Base-by-base conservation (phyloP, 1,140 invertebrate genomes). In the Drosophila sulfurigaster region DNA sequence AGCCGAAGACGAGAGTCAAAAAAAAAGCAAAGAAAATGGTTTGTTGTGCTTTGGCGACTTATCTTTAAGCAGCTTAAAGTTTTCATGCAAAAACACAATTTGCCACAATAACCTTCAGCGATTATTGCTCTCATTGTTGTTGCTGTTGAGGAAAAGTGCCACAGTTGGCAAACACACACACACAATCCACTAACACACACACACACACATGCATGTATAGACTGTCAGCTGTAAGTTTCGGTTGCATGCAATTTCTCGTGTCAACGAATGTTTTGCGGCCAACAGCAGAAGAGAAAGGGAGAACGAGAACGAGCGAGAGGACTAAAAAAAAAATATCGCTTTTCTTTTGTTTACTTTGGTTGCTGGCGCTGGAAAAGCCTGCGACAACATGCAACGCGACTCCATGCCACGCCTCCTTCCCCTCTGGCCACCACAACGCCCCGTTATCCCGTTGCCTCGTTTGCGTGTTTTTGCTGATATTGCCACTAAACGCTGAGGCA, bases 401-500 rank as follows among this genome's bases (percentile, higher is more conserved):
- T 54, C 57, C 60, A 25, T 25, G 20, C 66, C 30, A 20, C 7
- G 4, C n/a, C 10, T 13, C 43, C n/a, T 5, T 32, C 5, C 13
- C 3, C 8, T 57, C 52, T 32, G 30, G 16, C 25, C 11, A 1
- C 7, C 25, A 5, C 54, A 16, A 16, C 25, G 8, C 11, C 25
- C 5, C 59, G 25, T 64, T 75, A 60, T 78, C 35, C 20, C 35
- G 48, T 32, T 1, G 28, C 57, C 51, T 20, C 43, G n/a, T 41
- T 57, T 78, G 81, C 81, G 81, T 78, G 80, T 78, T 74, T 78
- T 77, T 87, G 69, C 80, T 81, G 70, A 83, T 87, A 88, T 88
- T 80, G 78, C 78, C 80, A 88, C 83, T 89, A 88, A 89, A 89
- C 85, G 80, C 60, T 78, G 79, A 89, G 81, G 85, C 81, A 85